Evolutionary conservation across 2,113 vertebrate genomes (phyloP).

Genomic region (Agelaius tricolor): DNA sequence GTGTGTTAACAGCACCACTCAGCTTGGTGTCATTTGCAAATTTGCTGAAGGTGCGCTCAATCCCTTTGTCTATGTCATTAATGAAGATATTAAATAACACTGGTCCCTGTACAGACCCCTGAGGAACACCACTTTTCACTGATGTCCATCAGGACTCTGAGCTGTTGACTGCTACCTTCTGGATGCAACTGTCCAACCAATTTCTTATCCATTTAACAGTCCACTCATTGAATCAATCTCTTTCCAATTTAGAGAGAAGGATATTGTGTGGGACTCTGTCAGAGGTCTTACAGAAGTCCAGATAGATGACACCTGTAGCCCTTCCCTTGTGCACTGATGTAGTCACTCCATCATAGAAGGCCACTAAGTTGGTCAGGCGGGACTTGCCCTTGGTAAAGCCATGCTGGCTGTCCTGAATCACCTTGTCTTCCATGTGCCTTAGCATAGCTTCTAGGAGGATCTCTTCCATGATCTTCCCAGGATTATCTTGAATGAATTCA

Average conservation of each 20-base stretch:
- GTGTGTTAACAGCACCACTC: no score
- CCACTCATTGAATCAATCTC: neutral
- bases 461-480: neutral
- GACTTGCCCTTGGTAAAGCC: neutral
- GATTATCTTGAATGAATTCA: neutral
- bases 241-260: neutral
- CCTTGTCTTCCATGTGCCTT: neutral
- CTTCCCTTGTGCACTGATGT: neutral
- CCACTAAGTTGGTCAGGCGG: neutral
- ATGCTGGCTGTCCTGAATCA: neutral
- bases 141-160: neutral
- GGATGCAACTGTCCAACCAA: neutral
- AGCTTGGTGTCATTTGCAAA: no score
- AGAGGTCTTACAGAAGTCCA: neutral
- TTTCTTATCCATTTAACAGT: neutral
- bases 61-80: no score
- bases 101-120: no score
- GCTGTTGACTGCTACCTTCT: neutral
- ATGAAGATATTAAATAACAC: no score
- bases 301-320: neutral
- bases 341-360: neutral
- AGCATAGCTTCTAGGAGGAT: neutral
- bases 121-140: no score
- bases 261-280: neutral
- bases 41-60: no score